Evolutionary conservation across 2,888 invertebrate species (phyloP).

Genomic region (Coecobrya sp.): DNA sequence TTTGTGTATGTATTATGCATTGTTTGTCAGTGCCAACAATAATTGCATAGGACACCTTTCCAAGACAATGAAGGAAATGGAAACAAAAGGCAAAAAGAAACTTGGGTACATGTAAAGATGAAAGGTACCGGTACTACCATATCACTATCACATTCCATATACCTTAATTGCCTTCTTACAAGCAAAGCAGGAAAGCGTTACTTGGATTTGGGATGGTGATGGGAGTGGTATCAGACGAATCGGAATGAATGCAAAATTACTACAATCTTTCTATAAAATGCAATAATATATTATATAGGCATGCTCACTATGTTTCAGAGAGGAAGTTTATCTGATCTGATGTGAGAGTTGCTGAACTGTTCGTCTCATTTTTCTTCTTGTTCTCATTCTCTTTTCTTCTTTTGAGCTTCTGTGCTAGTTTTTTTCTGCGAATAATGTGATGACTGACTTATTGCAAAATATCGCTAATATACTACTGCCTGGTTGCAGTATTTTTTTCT

Average conservation of each 20-base stretch:
- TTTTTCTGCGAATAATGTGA: neutral
- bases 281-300: neutral
- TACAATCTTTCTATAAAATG: slow-evolving; percentile 7
- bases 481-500: neutral
- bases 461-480: neutral
- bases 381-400: slow-evolving; percentile 33
- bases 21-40: neutral
- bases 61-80: neutral
- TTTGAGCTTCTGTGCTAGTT: slow-evolving; percentile 11
- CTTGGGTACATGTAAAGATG: neutral
- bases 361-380: slow-evolving; percentile 53
- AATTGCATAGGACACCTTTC: neutral
- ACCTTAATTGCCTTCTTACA: neutral
- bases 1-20: neutral
- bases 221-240: neutral
- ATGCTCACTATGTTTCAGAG: neutral
- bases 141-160: neutral
- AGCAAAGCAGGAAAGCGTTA: neutral
- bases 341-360: neutral
- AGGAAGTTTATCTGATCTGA: neutral
- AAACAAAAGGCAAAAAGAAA: neutral
- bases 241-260: neutral
- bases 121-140: neutral
- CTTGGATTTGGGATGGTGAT: neutral
- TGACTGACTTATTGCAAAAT: slow-evolving; percentile 40